Evolutionary conservation across 1,140 invertebrate genomes (phyloP).

Genomic region (Eumaeus atala): DNA sequence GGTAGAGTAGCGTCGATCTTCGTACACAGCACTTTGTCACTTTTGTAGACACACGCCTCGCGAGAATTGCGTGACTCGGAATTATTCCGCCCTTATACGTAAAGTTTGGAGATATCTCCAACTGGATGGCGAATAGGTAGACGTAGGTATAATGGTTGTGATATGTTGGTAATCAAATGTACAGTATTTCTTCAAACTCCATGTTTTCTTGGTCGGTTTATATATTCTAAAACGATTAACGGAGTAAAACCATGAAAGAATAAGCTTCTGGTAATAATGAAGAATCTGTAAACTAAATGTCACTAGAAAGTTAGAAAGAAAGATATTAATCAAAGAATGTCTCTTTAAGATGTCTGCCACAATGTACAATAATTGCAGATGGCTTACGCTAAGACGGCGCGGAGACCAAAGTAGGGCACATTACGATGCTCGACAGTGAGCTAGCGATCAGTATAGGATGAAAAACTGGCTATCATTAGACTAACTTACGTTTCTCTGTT

Average conservation of each 20-base stretch:
- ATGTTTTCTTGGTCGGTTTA: slow-evolving; percentile 2
- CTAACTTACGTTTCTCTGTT: no score
- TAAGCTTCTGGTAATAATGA: neutral
- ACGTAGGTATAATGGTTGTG: slow-evolving; percentile 16
- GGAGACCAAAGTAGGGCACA: no score
- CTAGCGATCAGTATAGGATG: no score
- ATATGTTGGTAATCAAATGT: slow-evolving; percentile 21
- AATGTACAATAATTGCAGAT: no score
- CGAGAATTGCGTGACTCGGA: slow-evolving; percentile 17
- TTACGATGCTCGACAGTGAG: no score
- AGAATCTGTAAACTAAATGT: neutral
- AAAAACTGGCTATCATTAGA: no score
- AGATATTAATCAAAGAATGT: no score
- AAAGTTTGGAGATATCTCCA: slow-evolving; percentile 41
- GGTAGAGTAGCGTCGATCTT: neutral
- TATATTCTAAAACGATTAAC: no score
- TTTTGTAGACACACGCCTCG: neutral
- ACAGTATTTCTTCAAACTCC: slow-evolving; percentile 14
- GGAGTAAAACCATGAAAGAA: no score
- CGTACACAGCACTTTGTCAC: neutral
- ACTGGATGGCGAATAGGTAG: slow-evolving; percentile 24
- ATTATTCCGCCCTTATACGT: slow-evolving; percentile 21
- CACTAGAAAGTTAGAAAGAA: no score
- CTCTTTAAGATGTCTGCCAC: no score
- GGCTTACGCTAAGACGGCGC: no score